Evolutionary conservation across 2,888 invertebrate species (phyloP), one percentile per base, ranked within the genome.

Genomic region (Caenorhabditis panamensis): DNA sequence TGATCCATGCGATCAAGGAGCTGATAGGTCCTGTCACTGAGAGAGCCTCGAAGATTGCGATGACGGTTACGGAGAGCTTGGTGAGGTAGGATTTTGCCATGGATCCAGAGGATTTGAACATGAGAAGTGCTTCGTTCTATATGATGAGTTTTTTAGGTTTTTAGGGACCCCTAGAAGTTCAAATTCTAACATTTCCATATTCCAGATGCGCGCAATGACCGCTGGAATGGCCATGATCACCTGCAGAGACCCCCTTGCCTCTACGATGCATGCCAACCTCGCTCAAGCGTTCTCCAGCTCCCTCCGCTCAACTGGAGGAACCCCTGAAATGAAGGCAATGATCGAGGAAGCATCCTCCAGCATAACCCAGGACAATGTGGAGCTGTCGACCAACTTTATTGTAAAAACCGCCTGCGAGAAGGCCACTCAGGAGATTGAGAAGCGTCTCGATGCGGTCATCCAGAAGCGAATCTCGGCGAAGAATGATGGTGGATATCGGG

Each of bases 161-260:
- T n/a, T n/a, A n/a, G n/a, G n/a, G n/a, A n/a, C n/a, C n/a, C n/a
- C n/a, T n/a, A n/a, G n/a, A n/a, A n/a, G n/a, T n/a, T n/a, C n/a
- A n/a, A n/a, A n/a, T n/a, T n/a, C n/a, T n/a, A n/a, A n/a, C n/a
- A n/a, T n/a, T n/a, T n/a, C 97, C 3, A 24, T 24, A 11, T 54
- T 84, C 31, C 37, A 84, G 96, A 96, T 96, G 89, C 94, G 97
- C 22, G 96, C 96, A 92, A 93, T 98, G 88, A 96, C 96, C 0
- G 96, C 97, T 16, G 97, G 97, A 44, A 96, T 99, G 95, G 96
- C 97, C 4, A 96, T 99, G 95, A 98, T 99, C 75, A 98, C 97
- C 0, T 97, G 97, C 91, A 94, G 97, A 77, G 99, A 99, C 92
- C 96, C 96, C 89, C 92, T 95, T 63, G 93, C 95, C n/a, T 94